phyloP scores from a whole-genome alignment of 2,797 vertebrate genomes.

The Oreortyx pictus region DNA sequence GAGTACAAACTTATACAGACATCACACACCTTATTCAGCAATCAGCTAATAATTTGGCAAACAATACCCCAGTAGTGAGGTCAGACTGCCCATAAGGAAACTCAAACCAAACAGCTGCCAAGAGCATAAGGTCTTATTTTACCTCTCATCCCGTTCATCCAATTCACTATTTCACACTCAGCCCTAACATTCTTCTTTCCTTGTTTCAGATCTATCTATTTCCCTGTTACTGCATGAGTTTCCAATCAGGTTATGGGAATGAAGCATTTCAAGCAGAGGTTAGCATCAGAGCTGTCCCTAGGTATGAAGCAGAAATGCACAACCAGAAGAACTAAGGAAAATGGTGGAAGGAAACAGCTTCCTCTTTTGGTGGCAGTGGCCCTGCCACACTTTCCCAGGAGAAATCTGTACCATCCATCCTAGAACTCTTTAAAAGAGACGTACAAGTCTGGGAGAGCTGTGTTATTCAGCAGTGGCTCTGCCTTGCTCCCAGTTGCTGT shows the following conservation, averaged over 20 bases:
- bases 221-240: background rate
- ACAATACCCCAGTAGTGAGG: background rate
- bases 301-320: background rate
- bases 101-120: background rate
- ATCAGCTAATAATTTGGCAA: background rate
- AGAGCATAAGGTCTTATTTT: background rate
- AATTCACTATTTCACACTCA: rapidly evolving
- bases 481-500: no score
- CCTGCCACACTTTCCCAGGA: no score
- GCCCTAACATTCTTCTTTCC: background rate
- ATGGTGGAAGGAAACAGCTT: background rate
- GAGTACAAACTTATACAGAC: background rate
- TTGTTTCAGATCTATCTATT: background rate
- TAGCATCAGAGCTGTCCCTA: background rate
- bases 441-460: no score
- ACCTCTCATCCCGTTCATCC: background rate
- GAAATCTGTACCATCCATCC: no score
- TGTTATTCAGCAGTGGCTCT: no score
- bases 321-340: background rate
- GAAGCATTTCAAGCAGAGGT: background rate
- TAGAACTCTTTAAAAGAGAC: no score
- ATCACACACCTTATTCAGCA: background rate
- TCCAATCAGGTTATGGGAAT: background rate
- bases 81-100: background rate
- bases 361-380: background rate